These are phyloP conservation scores for Acanthococcus lagerstroemiae DNA, from an alignment of 2,888 invertebrate species.

Conservation along the genomic window DNA sequence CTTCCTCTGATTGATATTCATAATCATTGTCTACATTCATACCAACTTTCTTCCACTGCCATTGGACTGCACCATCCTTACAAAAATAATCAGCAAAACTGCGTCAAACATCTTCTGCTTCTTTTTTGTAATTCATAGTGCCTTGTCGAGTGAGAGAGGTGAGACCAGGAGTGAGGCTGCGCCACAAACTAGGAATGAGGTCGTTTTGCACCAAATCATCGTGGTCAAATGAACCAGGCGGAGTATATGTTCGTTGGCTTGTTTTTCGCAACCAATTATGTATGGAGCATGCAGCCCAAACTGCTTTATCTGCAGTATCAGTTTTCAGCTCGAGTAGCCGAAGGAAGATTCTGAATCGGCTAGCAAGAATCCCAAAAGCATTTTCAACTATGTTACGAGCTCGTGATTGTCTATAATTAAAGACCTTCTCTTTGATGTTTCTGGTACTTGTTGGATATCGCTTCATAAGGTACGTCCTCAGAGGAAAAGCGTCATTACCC, in stretches of 20 bases:
- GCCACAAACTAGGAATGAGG: background rate
- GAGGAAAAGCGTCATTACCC: conserved; percentile 22
- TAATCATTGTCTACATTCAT: too few species aligned
- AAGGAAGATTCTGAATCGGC: background rate
- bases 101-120: background rate
- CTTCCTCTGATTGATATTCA: too few species aligned
- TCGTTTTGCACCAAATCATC: background rate
- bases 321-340: background rate
- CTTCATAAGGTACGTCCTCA: conserved; percentile 1
- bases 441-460: conserved; percentile 1
- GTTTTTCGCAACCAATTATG: background rate
- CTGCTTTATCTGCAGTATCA: background rate
- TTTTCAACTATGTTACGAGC: background rate
- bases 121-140: background rate
- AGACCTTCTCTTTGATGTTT: background rate
- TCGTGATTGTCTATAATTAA: background rate
- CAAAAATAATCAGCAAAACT: background rate
- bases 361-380: background rate
- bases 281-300: background rate
- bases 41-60: background rate
- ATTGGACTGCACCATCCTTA: background rate
- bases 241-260: background rate
- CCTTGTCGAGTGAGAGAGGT: background rate
- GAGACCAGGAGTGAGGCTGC: background rate
- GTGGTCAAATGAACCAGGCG: background rate